Base-by-base conservation (phyloP, 2,888 invertebrate species). In the Dascillus cervinus region DNA sequence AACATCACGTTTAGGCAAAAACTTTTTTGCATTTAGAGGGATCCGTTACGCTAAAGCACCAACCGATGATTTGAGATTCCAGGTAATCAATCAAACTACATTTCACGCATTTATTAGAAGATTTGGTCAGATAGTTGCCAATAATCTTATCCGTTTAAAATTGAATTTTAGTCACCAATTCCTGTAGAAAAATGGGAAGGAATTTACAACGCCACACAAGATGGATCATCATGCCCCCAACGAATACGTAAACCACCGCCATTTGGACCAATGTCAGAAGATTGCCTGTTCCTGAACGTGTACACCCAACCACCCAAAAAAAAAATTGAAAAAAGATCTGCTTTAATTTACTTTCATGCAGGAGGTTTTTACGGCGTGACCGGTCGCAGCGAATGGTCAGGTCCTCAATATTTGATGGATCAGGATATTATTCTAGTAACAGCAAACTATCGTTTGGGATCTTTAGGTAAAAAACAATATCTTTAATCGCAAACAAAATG, bases 241-340 rank as follows among this genome's bases (percentile, higher is more conserved):
- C n/a, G n/a, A n/a, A n/a, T n/a, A n/a, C n/a, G n/a, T n/a, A n/a
- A n/a, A n/a, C n/a, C n/a, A n/a, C 52, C 55, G 0, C 53, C 61
- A 11, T 39, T 32, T 5, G 45, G 46, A 13, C 49, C 51, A 9
- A 47, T 69, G 24, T 69, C 72, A 11, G 80, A 81, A 44, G 78
- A 81, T 52, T 81, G 81, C 45, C 66, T 81, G 1, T 64, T 69
- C n/a, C 49, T 81, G 25, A 81, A 80, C 42, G 72, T 81, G 1
- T 80, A 75, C 42, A 71, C n/a, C n/a, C n/a, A n/a, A n/a, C n/a
- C n/a, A n/a, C 60, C 61, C 3, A 51, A 52, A 42, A 50, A 43
- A 23, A 6, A 9, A 8, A 23, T 23, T 15, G 14, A 14, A 4
- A 30, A 30, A 20, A 34, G 53, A 8, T 76, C 79, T 0, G 79